Base-by-base conservation (phyloP, 2,113 vertebrate species). In the Mus pahari region DNA sequence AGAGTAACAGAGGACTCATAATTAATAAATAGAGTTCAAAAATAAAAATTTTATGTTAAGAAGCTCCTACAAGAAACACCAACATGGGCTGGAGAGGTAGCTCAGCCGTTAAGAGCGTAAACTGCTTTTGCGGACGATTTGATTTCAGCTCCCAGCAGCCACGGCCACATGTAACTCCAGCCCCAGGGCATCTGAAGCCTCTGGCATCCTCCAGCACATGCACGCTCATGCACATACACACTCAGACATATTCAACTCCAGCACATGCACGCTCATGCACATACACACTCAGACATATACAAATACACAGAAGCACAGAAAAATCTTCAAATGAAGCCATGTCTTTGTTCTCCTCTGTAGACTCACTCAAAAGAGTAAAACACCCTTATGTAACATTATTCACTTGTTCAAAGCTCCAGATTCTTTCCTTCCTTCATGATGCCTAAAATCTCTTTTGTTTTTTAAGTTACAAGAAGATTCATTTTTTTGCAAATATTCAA, bases 1-100 rank as follows among this genome's bases (percentile, higher is more conserved):
- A 95, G 20, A 82, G 82, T 39, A 39, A 48, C 11, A 0, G 83
- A 13, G 50, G 2, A 0, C 16, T 73, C 22, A 33, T 39, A 82
- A 77, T 8, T 64, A 14, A 42, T 78, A 62, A 92, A 79, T 9
- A 78, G 39, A 70, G 12, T 78, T 95, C 82, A 66, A 93, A n/a
- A n/a, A n/a, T n/a, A n/a, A n/a, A n/a, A 86, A 71, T 62, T 48
- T 73, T 45, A 90, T 93, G n/a, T 58, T 95, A 78, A 88, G 36
- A 87, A 88, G 4, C 7, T 11, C 58, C 92, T 28, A 53, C 60
- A 73, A 79, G 26, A 50, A 66, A 74, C 42, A 4, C 33, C 79
- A 94, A 0, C 5, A n/a, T 75, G 39, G 13, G n/a, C n/a, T 62
- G 22, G 0, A 42, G 81, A 83, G 55, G n/a, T 12, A 9, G 5